These are phyloP conservation scores for Caenorhabditis remanei DNA, from an alignment of 1,140 invertebrate species.

Conservation along the genomic window DNA sequence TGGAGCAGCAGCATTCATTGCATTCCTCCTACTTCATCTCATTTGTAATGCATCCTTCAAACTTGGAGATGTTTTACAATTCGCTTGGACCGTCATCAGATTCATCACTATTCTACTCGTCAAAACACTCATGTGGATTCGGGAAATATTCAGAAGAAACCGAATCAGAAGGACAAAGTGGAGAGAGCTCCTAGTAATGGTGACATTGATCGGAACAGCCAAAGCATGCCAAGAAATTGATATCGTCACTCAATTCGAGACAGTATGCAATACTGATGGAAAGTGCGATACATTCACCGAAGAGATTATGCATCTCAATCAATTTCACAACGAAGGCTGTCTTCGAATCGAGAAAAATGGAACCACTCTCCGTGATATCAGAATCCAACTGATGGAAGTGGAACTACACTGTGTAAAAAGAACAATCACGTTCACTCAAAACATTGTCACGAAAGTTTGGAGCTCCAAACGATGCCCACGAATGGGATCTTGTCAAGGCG, in stretches of 20 bases:
- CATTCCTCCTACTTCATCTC: too few species aligned
- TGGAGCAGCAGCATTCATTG: not conserved
- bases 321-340: not conserved
- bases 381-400: not conserved
- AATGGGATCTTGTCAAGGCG: constrained; percentile 26
- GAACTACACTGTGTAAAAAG: not conserved
- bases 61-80: too few species aligned
- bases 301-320: not conserved
- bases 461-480: constrained; percentile 18
- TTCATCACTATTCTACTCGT: too few species aligned
- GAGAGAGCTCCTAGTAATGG: too few species aligned
- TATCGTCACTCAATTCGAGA: too few species aligned
- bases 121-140: too few species aligned
- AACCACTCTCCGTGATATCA: not conserved
- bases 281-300: not conserved
- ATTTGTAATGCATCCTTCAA: too few species aligned
- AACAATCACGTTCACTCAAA: not conserved
- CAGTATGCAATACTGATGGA: not conserved
- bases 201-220: too few species aligned
- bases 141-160: too few species aligned
- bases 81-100: too few species aligned
- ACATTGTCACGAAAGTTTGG: not conserved
- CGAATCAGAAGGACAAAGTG: too few species aligned
- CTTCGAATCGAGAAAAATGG: not conserved
- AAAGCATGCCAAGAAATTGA: too few species aligned